phyloP scores from a whole-genome alignment of 1,140 invertebrate genomes.

The Heterodera schachtii region DNA sequence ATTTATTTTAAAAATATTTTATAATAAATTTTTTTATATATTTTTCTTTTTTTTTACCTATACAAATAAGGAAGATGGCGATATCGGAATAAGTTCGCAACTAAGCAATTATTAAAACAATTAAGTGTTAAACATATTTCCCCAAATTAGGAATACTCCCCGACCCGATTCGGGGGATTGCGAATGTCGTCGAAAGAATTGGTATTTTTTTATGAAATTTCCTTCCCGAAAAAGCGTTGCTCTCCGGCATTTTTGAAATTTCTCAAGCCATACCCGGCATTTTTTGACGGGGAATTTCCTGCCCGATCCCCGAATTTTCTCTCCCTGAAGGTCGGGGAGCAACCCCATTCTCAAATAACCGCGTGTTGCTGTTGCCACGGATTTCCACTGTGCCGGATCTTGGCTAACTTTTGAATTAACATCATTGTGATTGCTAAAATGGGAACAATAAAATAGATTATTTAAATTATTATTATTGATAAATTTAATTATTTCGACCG shows the following conservation, averaged over 20 bases:
- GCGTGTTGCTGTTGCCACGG: constrained; percentile 60
- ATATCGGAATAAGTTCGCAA: constrained; percentile 63
- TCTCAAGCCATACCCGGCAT: too few species aligned
- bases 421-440: constrained; percentile 57
- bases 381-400: constrained; percentile 60
- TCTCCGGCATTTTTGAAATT: too few species aligned
- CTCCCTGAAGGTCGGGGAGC: too few species aligned
- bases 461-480: too few species aligned
- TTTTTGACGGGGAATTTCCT: too few species aligned
- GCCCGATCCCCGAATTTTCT: too few species aligned
- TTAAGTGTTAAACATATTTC: neutral
- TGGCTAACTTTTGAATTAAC: constrained; percentile 40
- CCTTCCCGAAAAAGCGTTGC: too few species aligned
- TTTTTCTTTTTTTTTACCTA: constrained; percentile 31
- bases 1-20: neutral
- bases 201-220: too few species aligned
- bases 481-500: constrained; percentile 6
- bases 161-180: too few species aligned
- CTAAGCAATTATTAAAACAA: neutral
- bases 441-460: too few species aligned
- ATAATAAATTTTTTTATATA: neutral
- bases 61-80: constrained; percentile 64
- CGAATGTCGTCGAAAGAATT: too few species aligned
- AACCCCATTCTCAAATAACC: neutral
- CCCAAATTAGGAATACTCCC: too few species aligned